Conservation (phyloP, 1,140 invertebrate species). For the Gryllus bimaculatus region DNA sequence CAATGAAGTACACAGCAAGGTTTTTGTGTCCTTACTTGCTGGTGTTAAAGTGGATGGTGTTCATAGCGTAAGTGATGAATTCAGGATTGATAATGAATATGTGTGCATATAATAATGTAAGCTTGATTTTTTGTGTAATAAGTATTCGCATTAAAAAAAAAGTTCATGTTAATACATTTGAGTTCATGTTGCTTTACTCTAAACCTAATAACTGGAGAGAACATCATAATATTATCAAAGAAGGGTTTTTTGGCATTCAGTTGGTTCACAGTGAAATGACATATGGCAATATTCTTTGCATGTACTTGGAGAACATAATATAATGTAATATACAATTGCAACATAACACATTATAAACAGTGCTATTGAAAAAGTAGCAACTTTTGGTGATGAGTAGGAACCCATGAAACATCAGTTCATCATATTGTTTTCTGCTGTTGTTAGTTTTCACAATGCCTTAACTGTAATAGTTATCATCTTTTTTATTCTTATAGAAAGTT, state of each 20-base stretch:
- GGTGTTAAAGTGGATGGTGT: conserved; percentile 12
- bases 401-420: neutral
- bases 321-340: too few species aligned
- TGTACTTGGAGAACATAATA: too few species aligned
- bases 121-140: neutral
- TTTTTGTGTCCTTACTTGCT: conserved; percentile 18
- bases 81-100: neutral
- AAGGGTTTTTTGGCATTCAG: too few species aligned
- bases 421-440: neutral
- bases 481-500: conserved; percentile 24
- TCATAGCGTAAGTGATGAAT: conserved; percentile 8
- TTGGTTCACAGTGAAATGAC: too few species aligned
- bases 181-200: too few species aligned
- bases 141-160: neutral
- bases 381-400: neutral
- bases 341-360: neutral
- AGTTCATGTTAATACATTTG: neutral
- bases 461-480: neutral
- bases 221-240: too few species aligned
- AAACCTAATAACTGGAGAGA: too few species aligned
- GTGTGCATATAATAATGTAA: neutral
- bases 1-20: neutral
- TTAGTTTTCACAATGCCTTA: too few species aligned
- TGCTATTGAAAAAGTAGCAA: neutral
- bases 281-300: too few species aligned